Evolutionary conservation across 2,113 vertebrate species (phyloP), one percentile per base, ranked within the genome.

Genomic region (Canis aureus): DNA sequence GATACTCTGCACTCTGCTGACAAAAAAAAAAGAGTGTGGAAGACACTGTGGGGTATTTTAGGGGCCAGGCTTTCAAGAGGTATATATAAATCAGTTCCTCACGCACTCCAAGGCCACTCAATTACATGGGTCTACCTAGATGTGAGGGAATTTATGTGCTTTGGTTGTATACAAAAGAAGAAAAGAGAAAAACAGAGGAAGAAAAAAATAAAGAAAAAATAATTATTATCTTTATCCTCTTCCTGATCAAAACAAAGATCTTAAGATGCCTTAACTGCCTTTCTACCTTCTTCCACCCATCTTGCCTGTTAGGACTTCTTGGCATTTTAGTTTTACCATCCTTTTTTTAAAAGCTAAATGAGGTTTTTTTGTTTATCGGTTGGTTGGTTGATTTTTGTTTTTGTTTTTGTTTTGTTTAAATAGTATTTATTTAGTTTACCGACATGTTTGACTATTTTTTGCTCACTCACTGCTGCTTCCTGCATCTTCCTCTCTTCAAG

Each of bases 201-300:
- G 59, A 60, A 43, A 43, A 43, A 43, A 43, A 43, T 43, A 43
- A 43, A 43, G 43, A 43, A 43, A 29, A 66, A 66, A 89, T 69
- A 66, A 43, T 76, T 74, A 89, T 17, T 80, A 49, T 92, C 43
- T 92, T 78, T 53, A 69, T 62, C 29, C 53, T 53, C 10, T 89
- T 94, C 15, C 78, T 89, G 64, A 89, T 32, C 49, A 90, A 67
- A 94, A 73, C 51, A 71, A 93, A 67, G 29, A 66, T 87, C 27
- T 76, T 83, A 59, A 91, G 76, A 59, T 66, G 29, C n/a, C 69
- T 89, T 38, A 78, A 79, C 32, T 85, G 76, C 35, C 38, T 57
- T 88, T 23, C 23, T 87, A 74, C 81, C 16, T 87, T 87, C 32
- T n/a, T 89, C 25, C 20, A 79, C n/a, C 15, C 53, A 49, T 55